Conservation (phyloP, 2,113 vertebrate species). For the Procavia capensis region DNA sequence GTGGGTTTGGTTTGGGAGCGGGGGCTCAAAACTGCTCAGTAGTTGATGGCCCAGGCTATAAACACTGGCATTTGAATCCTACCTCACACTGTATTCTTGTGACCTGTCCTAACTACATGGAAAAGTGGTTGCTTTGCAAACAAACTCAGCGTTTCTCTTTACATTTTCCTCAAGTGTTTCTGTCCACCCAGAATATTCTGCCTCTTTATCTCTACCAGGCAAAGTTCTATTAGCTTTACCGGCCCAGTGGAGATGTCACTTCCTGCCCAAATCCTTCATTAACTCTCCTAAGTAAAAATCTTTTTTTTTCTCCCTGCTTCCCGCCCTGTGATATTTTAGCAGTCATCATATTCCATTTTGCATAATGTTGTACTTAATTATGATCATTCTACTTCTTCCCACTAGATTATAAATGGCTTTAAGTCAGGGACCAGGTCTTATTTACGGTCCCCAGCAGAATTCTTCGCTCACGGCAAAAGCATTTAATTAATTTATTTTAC, state of each 20-base stretch:
- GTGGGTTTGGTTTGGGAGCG: too few species aligned
- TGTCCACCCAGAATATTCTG: neutral
- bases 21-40: neutral
- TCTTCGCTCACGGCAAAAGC: constrained; percentile 17
- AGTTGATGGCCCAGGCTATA: neutral
- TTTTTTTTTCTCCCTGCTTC: neutral
- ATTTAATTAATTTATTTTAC: neutral
- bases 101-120: too few species aligned
- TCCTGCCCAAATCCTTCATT: neutral
- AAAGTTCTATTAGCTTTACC: neutral
- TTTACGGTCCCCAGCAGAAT: neutral
- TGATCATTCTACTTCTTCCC: neutral
- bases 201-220: neutral
- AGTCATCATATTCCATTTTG: too few species aligned
- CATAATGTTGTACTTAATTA: neutral
- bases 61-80: fast-evolving
- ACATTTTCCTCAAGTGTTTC: neutral
- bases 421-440: neutral
- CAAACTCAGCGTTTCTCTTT: neutral
- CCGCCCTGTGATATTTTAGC: too few species aligned
- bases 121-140: neutral
- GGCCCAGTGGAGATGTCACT: neutral
- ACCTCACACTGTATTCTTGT: fast-evolving
- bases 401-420: neutral
- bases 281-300: neutral